phyloP scores from a whole-genome alignment of 2,797 vertebrate species.

The Acipenser transmontanus region DNA sequence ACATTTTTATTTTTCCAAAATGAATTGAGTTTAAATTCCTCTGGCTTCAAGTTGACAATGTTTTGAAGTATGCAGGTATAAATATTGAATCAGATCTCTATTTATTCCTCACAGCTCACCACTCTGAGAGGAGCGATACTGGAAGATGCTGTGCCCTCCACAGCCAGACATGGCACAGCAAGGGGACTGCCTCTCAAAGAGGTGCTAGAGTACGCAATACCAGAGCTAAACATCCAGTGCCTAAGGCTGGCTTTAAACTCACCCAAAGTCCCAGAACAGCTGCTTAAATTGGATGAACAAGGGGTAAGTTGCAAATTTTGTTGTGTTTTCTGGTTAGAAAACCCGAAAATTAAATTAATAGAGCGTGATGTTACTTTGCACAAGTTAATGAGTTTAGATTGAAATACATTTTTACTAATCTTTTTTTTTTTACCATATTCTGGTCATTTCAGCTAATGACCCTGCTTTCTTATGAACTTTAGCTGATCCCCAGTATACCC shows the following conservation, averaged over 20 bases:
- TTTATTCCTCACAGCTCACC: conserved; percentile 63
- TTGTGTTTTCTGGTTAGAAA: too few relatives aligned
- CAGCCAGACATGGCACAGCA: conserved; percentile 83
- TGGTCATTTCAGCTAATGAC: too few relatives aligned
- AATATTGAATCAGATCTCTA: conserved; percentile 5
- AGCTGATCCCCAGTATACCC: too few relatives aligned
- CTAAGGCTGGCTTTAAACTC: conserved; percentile 81
- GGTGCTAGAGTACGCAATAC: conserved; percentile 89
- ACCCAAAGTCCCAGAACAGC: conserved; percentile 84
- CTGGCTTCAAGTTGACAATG: neutral
- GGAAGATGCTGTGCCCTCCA: conserved; percentile 93
- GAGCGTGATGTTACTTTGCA: too few relatives aligned
- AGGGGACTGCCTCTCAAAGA: conserved; percentile 92
- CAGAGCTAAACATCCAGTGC: conserved; percentile 85
- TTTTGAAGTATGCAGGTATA: conserved; percentile 4
- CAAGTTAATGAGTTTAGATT: too few relatives aligned
- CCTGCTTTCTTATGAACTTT: too few relatives aligned
- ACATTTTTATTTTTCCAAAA: neutral
- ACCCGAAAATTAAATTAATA: too few relatives aligned
- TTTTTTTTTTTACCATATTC: too few relatives aligned
- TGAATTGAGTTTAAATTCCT: neutral
- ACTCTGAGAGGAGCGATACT: conserved; percentile 89
- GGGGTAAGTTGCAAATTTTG: conserved; percentile 69
- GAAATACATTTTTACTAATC: too few relatives aligned
- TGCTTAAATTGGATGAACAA: conserved; percentile 93